Conservation (phyloP, 2,113 vertebrate species). For the Callionymus lyra region DNA sequence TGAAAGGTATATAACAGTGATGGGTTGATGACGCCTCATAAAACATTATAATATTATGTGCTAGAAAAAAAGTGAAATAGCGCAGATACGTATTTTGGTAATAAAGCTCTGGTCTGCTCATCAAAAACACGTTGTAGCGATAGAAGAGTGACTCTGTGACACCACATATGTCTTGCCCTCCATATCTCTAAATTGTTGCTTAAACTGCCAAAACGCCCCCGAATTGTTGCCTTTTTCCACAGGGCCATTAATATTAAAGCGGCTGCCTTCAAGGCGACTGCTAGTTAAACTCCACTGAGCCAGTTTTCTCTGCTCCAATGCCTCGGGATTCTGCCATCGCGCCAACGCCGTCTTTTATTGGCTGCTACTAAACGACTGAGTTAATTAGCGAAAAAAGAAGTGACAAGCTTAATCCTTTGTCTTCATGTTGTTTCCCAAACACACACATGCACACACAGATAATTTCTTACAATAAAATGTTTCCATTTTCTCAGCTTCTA, state of each 20-base stretch:
- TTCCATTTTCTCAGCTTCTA: background rate
- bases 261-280: slow-evolving; percentile 23
- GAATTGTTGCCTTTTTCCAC: slow-evolving; percentile 28
- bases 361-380: slow-evolving; percentile 29
- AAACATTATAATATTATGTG: too few species aligned
- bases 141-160: slow-evolving; percentile 21
- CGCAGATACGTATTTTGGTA: too few species aligned
- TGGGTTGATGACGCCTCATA: too few species aligned
- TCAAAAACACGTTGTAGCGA: slow-evolving; percentile 17
- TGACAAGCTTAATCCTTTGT: slow-evolving; percentile 43
- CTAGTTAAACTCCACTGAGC: slow-evolving; percentile 23
- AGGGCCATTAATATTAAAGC: slow-evolving; percentile 37
- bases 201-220: slow-evolving; percentile 33
- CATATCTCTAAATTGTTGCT: slow-evolving; percentile 33
- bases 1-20: too few species aligned
- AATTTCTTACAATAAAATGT: slow-evolving; percentile 17
- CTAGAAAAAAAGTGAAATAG: too few species aligned
- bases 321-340: slow-evolving; percentile 19
- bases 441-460: slow-evolving; percentile 12
- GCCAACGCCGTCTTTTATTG: slow-evolving; percentile 37
- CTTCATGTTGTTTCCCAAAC: slow-evolving; percentile 21
- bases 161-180: slow-evolving; percentile 26
- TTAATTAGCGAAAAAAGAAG: slow-evolving; percentile 45
- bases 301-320: slow-evolving; percentile 13
- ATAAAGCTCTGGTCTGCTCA: background rate